Evolutionary conservation across 2,113 vertebrate genomes (phyloP).

Genomic region (Nyctibius bracteatus): DNA sequence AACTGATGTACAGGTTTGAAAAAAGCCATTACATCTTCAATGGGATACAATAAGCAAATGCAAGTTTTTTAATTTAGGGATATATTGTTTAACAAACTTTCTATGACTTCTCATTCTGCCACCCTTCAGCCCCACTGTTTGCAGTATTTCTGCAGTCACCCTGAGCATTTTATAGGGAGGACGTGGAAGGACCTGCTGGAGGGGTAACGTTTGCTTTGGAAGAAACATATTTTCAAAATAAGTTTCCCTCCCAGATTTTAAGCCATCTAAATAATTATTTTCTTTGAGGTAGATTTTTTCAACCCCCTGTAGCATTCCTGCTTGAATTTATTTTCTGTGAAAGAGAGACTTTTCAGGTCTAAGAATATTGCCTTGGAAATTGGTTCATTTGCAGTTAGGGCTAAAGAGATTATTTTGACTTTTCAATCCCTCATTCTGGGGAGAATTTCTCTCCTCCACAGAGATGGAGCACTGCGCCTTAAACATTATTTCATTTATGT

Average conservation of each 20-base stretch:
- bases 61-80: background rate
- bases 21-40: background rate
- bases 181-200: background rate
- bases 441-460: background rate
- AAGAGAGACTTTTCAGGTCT: background rate
- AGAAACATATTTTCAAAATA: background rate
- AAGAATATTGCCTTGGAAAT: slow-evolving; percentile 42
- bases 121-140: background rate
- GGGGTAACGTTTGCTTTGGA: background rate
- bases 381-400: slow-evolving; percentile 13
- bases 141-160: background rate
- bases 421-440: background rate
- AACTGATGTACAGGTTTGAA: background rate
- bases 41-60: background rate
- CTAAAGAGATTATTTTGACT: slow-evolving; percentile 24
- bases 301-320: background rate
- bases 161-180: background rate
- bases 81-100: background rate
- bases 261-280: slow-evolving; percentile 15
- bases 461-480: background rate
- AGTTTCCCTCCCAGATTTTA: background rate
- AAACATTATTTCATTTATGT: background rate
- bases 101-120: background rate
- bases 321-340: slow-evolving; percentile 22
- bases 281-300: background rate